phyloP scores from a whole-genome alignment of 2,113 vertebrate species.

The Mormyrus lacerda region DNA sequence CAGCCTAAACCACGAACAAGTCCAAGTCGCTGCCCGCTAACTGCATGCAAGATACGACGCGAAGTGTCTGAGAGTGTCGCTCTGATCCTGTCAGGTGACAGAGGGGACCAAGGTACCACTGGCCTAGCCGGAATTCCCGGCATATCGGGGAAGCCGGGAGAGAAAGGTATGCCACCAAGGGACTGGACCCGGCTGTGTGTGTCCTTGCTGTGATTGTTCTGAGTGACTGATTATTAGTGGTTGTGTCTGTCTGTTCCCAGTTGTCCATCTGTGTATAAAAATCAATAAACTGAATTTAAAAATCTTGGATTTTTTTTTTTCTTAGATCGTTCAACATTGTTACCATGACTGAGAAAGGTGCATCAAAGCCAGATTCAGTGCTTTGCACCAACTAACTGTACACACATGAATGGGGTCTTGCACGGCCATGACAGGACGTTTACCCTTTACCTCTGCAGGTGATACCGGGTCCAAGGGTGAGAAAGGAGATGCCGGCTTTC shows the following conservation, averaged over 20 bases:
- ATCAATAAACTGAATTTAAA: not conserved
- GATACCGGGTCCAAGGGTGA: slow-evolving; percentile 76
- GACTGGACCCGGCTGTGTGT: not conserved
- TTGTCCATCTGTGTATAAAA: not conserved
- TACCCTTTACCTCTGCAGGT: slow-evolving; percentile 58
- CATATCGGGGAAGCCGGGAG: slow-evolving; percentile 79
- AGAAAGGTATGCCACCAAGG: slow-evolving; percentile 62
- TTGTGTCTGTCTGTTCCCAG: not conserved
- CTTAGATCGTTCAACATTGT: not conserved
- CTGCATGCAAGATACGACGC: not conserved
- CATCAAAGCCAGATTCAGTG: not conserved
- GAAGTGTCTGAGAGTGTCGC: not conserved
- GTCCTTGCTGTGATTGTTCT: not conserved
- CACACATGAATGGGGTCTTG: not conserved
- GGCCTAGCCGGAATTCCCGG: slow-evolving; percentile 70
- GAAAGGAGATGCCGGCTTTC: slow-evolving; percentile 68
- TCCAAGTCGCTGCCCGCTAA: not conserved
- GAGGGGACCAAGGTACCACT: slow-evolving; percentile 75
- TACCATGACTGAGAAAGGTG: not conserved
- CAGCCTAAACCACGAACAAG: not conserved
- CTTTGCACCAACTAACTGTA: not conserved
- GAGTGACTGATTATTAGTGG: not conserved
- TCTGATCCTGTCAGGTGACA: slow-evolving; percentile 64
- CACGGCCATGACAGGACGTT: not conserved
- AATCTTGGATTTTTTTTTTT: not conserved